These are phyloP conservation scores for Climacteris rufus DNA, from an alignment of 2,113 vertebrate species.

Conservation along the genomic window DNA sequence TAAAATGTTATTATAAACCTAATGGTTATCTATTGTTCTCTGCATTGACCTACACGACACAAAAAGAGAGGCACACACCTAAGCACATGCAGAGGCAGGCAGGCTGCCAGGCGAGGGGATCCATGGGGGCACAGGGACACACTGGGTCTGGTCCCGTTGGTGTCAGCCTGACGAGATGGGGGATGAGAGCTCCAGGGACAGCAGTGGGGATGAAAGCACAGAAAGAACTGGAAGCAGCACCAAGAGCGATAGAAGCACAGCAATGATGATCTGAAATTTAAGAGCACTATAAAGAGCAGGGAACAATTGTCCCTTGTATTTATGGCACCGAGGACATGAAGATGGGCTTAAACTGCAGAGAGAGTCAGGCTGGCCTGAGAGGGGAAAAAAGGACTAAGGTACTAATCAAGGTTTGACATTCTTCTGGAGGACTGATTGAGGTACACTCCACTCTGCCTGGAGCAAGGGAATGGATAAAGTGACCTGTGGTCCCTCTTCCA, in stretches of 20 bases:
- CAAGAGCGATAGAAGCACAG: not conserved
- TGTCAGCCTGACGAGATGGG: accelerated
- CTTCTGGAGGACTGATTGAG: not conserved
- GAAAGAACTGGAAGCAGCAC: not conserved
- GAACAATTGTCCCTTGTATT: not conserved
- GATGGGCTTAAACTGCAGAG: not conserved
- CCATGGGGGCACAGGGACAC: accelerated
- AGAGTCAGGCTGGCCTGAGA: not conserved
- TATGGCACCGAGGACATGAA: not conserved
- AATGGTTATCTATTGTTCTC: not conserved
- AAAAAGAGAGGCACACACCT: accelerated
- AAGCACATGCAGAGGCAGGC: accelerated
- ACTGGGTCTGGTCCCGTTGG: accelerated
- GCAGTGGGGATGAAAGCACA: not conserved
- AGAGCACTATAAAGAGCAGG: not conserved
- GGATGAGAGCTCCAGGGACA: not conserved
- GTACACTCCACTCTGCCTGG: not conserved
- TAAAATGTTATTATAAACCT: not conserved
- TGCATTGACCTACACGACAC: not conserved
- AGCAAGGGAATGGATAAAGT: not conserved
- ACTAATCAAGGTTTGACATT: not conserved
- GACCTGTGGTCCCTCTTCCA: not conserved
- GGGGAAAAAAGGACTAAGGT: not conserved
- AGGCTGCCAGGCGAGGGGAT: not conserved
- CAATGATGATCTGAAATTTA: not conserved